Evolutionary conservation across 2,888 invertebrate species (phyloP), one percentile per base, ranked within the genome.

Genomic region (Hermaeophaga mercurialis): DNA sequence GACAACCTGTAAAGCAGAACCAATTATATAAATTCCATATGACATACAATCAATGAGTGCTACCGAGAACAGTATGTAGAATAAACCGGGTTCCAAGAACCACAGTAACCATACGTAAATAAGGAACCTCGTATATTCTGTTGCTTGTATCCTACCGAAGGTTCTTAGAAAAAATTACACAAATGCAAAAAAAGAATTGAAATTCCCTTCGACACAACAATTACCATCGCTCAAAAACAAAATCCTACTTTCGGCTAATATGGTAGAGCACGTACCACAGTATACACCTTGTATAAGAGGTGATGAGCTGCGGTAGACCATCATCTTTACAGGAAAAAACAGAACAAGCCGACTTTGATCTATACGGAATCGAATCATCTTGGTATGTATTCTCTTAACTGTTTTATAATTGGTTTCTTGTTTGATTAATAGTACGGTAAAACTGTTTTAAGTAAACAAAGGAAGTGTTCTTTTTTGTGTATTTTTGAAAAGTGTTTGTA

Each of bases 251-350:
- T 47, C n/a, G 47, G 47, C 47, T 9, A 36, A 47, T 47, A 47
- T 47, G 47, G 47, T 12, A 12, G 12, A 3, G 31, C 46, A 46
- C 46, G 46, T 46, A 46, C n/a, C 7, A 22, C 22, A 11, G 17
- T 33, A 55, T 52, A 56, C 59, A 56, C 59, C 56, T 56, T 56
- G 48, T 53, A 54, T 43, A 54, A 44, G 52, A 54, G 57, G 57
- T 58, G 57, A 24, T 54, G 57, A 36, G 36, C 57, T 54, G 59
- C 59, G 55, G 59, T 60, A 60, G 54, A 53, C 52, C 56, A 22
- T 26, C 45, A 39, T 52, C 54, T 36, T 33, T 46, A 45, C 22
- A 9, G 49, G 49, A 48, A 57, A 57, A 60, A 60, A 61, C 45
- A 24, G 19, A 33, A 31, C 15, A 38, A 28, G 19, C 58, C 50